Percentiles rank a stretch among this genome's conserved stretches.
Conservation (phyloP, 2,797 vertebrate species). For the Ceryle rudis region DNA sequence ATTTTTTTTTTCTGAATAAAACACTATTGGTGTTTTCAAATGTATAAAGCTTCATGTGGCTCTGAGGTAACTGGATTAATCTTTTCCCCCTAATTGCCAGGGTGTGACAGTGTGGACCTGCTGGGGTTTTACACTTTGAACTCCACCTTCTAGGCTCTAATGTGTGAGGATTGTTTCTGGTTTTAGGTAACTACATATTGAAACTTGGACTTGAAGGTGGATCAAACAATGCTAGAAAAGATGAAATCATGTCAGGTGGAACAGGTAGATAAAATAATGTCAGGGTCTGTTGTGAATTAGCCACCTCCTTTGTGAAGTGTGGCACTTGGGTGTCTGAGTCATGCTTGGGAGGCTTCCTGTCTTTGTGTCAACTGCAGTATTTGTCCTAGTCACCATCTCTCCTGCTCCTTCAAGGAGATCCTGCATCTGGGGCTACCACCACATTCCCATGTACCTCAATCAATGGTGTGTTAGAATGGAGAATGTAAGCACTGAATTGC, state of each 20-base stretch:
- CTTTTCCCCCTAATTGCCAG: background rate
- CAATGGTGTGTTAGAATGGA: background rate
- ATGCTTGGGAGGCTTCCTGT: background rate
- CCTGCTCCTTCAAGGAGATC: background rate
- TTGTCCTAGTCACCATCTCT: background rate
- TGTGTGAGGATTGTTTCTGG: background rate
- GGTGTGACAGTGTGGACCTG: background rate
- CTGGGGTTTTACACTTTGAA: background rate
- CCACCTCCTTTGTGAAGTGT: background rate
- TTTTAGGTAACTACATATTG: background rate
- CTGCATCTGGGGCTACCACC: background rate
- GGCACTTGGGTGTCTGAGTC: background rate
- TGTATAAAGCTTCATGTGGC: background rate
- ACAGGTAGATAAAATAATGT: background rate
- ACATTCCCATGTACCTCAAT: fast-evolving
- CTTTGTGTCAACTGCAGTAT: background rate
- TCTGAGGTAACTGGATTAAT: background rate
- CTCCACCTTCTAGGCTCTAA: background rate
- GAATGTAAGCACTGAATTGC: background rate
- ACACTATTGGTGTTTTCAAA: constrained; percentile 30
- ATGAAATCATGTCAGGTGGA: background rate
- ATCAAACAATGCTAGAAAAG: background rate
- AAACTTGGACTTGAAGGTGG: background rate
- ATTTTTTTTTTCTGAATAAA: constrained; percentile 26
- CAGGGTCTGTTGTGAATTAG: background rate